phyloP scores from a whole-genome alignment of 2,113 vertebrate genomes.

The Urocynchramus pylzowi region DNA sequence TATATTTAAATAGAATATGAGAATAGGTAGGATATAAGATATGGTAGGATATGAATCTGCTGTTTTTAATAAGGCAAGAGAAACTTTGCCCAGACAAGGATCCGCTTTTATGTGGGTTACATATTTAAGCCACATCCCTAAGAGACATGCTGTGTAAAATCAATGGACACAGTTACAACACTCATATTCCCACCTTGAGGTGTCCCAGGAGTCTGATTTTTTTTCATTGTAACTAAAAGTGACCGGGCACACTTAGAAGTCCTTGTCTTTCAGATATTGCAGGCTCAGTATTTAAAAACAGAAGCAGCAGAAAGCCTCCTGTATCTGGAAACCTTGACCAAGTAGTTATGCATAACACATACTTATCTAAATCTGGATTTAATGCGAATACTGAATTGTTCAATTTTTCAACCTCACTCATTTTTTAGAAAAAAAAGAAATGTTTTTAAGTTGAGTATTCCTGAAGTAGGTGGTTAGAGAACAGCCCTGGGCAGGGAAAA shows the following conservation, averaged over 20 bases:
- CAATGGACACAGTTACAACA: neutral
- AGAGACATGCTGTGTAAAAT: neutral
- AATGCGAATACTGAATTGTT: neutral
- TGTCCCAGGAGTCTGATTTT: neutral
- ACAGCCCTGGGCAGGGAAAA: neutral
- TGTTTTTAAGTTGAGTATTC: neutral
- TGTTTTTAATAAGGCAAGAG: neutral
- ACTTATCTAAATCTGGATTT: neutral
- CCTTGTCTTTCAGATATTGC: neutral
- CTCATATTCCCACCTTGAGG: neutral
- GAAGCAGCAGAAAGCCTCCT: neutral
- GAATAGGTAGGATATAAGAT: neutral
- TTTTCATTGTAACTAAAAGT: neutral
- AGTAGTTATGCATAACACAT: neutral
- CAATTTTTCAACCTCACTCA: neutral
- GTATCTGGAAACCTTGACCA: neutral
- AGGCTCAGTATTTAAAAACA: neutral
- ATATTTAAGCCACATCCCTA: neutral
- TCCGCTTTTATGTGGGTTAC: neutral
- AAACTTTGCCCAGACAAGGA: neutral
- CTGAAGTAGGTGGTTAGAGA: neutral
- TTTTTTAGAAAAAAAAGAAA: neutral
- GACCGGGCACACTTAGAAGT: neutral
- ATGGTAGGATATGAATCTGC: neutral
- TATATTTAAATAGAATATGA: neutral